Base-by-base conservation (phyloP, 2,888 invertebrate species). In the Eugnorisma glareosa region DNA sequence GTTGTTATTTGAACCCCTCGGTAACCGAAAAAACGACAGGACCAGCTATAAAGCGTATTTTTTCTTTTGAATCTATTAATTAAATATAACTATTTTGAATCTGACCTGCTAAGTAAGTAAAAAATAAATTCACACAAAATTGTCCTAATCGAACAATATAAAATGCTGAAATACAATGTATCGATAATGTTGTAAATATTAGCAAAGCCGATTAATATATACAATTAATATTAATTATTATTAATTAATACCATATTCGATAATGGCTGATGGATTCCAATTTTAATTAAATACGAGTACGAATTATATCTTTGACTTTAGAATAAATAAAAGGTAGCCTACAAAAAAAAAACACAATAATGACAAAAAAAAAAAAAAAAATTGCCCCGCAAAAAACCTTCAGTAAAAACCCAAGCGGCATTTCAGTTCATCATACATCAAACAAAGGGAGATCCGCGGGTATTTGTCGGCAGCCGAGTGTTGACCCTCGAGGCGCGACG, bases 401-500 rank as follows among this genome's bases (percentile, higher is more conserved):
- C 51, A 71, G 48, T 59, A 67, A 28, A 51, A 61, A 72, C 18
- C 51, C 37, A 31, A 37, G 61, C 48, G 57, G 37, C 61, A 45
- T 75, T 84, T 61, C 21, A 63, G 59, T 70, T 64, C 71, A 75
- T 75, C 75, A 81, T n/a, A 69, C 67, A 28, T 86, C 70, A 82
- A 85, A 88, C 87, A 88, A 86, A 82, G 81, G 51, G 66, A 81
- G 79, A 78, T 85, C 81, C 73, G 68, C 61, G 67, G 79, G 82
- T 85, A 81, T 89, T 87, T 81, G 86, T 75, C 74, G 83, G 79
- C 77, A 61, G 77, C 72, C 73, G 81, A 89, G 89, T 92, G 91
- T 92, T 91, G 90, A 89, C 91, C 86, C 91, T 92, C 75, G 79
- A 84, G 82, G 40, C 73, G 80, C 35, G 35, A 72, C n/a, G 75